phyloP scores from a whole-genome alignment of 2,888 invertebrate genomes.

The Blera fallax region DNA sequence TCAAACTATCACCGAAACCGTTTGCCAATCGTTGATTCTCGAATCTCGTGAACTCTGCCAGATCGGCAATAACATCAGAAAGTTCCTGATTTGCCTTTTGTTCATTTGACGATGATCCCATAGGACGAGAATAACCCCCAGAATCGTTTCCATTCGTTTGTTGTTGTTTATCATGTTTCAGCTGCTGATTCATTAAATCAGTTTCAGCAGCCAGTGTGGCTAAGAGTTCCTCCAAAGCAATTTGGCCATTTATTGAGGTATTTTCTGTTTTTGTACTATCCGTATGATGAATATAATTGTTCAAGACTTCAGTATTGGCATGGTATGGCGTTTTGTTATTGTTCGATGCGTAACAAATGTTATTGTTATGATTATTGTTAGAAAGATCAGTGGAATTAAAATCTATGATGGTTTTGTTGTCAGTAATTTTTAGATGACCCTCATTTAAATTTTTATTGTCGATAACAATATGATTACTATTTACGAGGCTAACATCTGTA shows the following conservation, averaged over 20 bases:
- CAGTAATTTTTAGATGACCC: conserved; percentile 47
- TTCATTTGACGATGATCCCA: conserved; percentile 4
- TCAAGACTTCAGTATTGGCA: conserved; percentile 39
- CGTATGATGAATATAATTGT: conserved; percentile 38
- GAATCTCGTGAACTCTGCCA: conserved; percentile 73
- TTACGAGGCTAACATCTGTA: conserved; percentile 53
- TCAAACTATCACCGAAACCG: conserved; percentile 60
- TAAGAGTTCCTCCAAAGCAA: conserved; percentile 74
- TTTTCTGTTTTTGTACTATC: conserved; percentile 55
- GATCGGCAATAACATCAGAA: conserved; percentile 74
- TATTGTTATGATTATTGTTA: conserved; percentile 68
- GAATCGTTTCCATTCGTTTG: not conserved
- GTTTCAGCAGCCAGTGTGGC: conserved; percentile 74
- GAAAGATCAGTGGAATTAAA: conserved; percentile 61
- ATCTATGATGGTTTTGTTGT: conserved; percentile 56
- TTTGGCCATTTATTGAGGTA: conserved; percentile 66
- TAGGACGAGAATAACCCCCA: not conserved
- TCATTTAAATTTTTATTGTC: conserved; percentile 56
- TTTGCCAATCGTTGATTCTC: conserved; percentile 68
- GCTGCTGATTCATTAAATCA: conserved; percentile 72
- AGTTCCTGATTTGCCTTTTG: conserved; percentile 69
- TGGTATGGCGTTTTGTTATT: conserved; percentile 54
- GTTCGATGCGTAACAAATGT: conserved; percentile 50
- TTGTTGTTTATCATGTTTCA: conserved; percentile 43
- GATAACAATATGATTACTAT: conserved; percentile 44